Evolutionary conservation across 2,113 vertebrate genomes (phyloP), one percentile per base, ranked within the genome.

Genomic region (Gopherus evgoodei): DNA sequence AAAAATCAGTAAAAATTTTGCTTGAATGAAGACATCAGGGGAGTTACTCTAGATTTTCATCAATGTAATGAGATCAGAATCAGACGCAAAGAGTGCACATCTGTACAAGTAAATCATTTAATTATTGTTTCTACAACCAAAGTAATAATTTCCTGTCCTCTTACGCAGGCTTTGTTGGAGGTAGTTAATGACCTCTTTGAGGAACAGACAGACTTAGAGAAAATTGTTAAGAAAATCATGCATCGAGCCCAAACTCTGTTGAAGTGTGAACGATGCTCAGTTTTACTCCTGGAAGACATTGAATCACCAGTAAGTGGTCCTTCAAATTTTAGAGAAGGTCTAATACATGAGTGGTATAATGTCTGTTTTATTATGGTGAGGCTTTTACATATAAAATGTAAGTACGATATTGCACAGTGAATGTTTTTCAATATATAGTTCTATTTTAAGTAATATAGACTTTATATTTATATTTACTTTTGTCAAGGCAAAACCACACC

Each of bases 171-270:
- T 86, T 98, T 99, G 96, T 95, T 99, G 89, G 99, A 99, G 98
- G 99, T 99, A 54, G 99, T 99, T 95, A 99, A 99, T 96, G 99
- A 99, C 91, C 98, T 99, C 97, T 99, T 99, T 98, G 99, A 99
- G 92, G 99, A 99, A 96, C 99, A 99, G 98, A 99, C 99, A 62
- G 99, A 99, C 98, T 97, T 99, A 98, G 99, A 99, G 98, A 99
- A 99, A 98, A 99, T 99, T 95, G 99, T 99, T 92, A 99, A 99
- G 98, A 99, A 99, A 98, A 99, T 99, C 96, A 99, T 99, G 99
- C 99, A 99, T 96, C 99, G 99, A 42, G 99, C 99, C 76, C 99
- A 99, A 98, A 99, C 99, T 22, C 98, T 99, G 84, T 97, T 99
- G 83, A 99, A 99, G 98, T 99, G 99, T 94, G 99, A 99, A 83